These are phyloP conservation scores for Tragelaphus buxtoni DNA, from an alignment of 2,113 vertebrate species.

Conservation along the genomic window DNA sequence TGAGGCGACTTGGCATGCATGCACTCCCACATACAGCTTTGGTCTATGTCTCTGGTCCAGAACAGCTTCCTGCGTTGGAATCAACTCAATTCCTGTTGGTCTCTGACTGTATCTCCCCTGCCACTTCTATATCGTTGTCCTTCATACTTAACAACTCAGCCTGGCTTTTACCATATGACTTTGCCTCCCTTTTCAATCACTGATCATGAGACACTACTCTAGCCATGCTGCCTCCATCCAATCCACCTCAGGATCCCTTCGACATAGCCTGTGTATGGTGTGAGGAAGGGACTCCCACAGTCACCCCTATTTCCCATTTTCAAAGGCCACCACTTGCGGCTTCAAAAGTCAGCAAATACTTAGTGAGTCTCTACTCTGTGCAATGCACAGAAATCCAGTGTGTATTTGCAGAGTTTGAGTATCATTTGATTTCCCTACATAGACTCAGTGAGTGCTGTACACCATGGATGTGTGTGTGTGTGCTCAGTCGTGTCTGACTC, in stretches of 20 bases:
- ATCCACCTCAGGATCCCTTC: background rate
- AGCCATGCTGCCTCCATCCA: background rate
- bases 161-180: background rate
- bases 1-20: background rate
- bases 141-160: background rate
- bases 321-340: background rate
- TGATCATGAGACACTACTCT: background rate
- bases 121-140: background rate
- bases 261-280: background rate
- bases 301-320: background rate
- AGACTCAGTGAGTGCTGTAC: background rate
- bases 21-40: background rate
- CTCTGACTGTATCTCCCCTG: background rate
- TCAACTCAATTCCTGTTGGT: background rate
- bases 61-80: background rate
- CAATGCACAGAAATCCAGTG: background rate
- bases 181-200: background rate
- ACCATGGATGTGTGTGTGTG: fast-evolving
- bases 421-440: background rate
- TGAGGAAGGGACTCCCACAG: background rate
- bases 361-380: background rate
- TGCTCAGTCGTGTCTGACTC: background rate
- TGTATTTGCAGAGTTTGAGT: fast-evolving
- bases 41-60: background rate
- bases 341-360: background rate